A percentile compares a stretch with the other conserved stretches of the same genome.
These are phyloP conservation scores for Notechis scutatus DNA, from an alignment of 2,113 vertebrate genomes.

Conservation along the genomic window DNA sequence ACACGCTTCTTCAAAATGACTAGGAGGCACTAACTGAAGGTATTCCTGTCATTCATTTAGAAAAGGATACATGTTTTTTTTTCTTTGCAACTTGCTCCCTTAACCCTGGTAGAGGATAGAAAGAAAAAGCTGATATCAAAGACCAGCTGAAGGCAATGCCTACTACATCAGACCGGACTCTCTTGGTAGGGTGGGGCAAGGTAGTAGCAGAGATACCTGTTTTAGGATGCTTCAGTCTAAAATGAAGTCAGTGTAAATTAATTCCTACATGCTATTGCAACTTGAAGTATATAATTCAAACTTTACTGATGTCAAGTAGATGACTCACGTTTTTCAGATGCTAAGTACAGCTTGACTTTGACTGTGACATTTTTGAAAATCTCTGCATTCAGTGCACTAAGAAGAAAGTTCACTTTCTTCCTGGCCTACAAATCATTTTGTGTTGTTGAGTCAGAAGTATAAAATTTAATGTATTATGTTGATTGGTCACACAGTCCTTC, in stretches of 20 bases:
- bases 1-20: background rate
- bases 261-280: background rate
- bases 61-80: background rate
- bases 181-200: background rate
- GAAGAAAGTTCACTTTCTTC: background rate
- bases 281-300: background rate
- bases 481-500: background rate
- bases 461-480: background rate
- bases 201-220: background rate
- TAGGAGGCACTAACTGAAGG: background rate
- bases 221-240: background rate
- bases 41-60: background rate
- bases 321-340: background rate
- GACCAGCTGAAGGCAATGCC: background rate
- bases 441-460: background rate
- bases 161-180: background rate
- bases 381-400: background rate
- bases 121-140: background rate
- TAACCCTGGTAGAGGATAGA: background rate
- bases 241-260: background rate
- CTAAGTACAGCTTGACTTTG: background rate
- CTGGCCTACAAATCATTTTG: background rate
- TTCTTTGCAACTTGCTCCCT: background rate
- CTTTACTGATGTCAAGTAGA: background rate
- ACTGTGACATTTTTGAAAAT: background rate